phyloP scores from a whole-genome alignment of 2,888 invertebrate species.

The Thalpophila matura region DNA sequence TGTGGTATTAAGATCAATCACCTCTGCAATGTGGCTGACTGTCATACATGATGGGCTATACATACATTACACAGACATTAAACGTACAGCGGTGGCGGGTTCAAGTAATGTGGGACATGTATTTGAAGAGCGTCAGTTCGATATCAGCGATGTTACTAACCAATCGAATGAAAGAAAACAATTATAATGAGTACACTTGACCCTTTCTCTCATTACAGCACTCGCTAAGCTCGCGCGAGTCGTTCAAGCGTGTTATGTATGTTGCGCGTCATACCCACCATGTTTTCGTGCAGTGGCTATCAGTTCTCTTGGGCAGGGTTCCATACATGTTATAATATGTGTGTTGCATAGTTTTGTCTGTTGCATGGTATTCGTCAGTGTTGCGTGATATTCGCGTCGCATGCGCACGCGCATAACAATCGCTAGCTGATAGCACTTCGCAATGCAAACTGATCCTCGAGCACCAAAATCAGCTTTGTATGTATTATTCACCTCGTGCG shows the following conservation, averaged over 20 bases:
- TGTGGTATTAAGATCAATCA: constrained; percentile 46
- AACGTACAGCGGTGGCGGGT: neutral
- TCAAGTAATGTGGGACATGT: neutral
- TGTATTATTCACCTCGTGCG: neutral
- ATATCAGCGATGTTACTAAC: neutral
- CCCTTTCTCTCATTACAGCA: constrained; percentile 10
- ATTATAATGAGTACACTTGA: neutral
- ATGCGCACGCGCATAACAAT: neutral
- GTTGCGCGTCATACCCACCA: no score
- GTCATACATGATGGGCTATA: constrained; percentile 14
- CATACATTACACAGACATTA: neutral
- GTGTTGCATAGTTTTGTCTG: neutral
- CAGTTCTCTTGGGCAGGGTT: neutral
- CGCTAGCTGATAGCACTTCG: neutral
- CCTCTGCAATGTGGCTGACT: constrained; percentile 23
- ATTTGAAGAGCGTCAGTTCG: neutral
- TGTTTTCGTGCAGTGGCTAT: neutral
- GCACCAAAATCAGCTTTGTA: neutral
- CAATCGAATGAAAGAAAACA: neutral
- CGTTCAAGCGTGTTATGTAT: neutral
- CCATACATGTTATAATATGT: no score
- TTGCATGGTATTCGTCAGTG: neutral
- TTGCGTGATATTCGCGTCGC: neutral
- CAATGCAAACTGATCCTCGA: neutral
- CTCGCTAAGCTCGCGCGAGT: neutral